phyloP scores from a whole-genome alignment of 2,888 invertebrate species.

The Hypomecis atomaria region DNA sequence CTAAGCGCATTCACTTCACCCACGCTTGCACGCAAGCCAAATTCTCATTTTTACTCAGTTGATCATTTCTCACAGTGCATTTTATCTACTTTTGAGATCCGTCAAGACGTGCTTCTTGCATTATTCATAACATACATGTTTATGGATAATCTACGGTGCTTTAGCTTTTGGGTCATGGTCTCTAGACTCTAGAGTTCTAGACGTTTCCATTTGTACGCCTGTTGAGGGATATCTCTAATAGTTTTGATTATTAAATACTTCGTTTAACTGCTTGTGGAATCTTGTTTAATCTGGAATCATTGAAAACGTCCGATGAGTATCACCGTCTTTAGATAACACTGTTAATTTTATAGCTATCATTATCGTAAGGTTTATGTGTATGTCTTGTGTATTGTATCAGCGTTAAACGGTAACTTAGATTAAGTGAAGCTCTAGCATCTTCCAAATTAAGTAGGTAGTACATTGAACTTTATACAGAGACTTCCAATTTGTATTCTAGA shows the following conservation, averaged over 20 bases:
- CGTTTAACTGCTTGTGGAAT: too few relatives aligned
- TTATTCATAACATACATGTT: conserved; percentile 40
- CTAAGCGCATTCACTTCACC: conserved; percentile 66
- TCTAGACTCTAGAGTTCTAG: conserved; percentile 35
- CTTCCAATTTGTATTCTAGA: conserved; percentile 15
- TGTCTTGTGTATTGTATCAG: neutral
- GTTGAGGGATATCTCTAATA: conserved; percentile 6
- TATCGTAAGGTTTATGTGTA: neutral
- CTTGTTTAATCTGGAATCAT: neutral
- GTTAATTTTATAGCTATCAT: neutral
- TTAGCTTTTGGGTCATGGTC: conserved; percentile 45
- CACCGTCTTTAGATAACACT: neutral
- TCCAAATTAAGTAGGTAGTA: conserved; percentile 10
- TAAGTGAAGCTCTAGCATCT: neutral
- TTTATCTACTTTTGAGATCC: conserved; percentile 45
- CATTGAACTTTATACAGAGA: conserved; percentile 23
- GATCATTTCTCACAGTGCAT: conserved; percentile 44
- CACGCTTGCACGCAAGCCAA: conserved; percentile 62
- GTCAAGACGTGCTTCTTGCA: conserved; percentile 31
- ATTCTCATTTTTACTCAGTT: conserved; percentile 54
- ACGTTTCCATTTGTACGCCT: conserved; percentile 28
- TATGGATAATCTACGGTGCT: conserved; percentile 39
- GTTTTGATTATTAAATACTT: neutral
- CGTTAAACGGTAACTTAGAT: conserved; percentile 1
- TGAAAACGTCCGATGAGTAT: neutral